Base-by-base conservation (phyloP, 1,140 invertebrate species). In the Ectropis grisescens region DNA sequence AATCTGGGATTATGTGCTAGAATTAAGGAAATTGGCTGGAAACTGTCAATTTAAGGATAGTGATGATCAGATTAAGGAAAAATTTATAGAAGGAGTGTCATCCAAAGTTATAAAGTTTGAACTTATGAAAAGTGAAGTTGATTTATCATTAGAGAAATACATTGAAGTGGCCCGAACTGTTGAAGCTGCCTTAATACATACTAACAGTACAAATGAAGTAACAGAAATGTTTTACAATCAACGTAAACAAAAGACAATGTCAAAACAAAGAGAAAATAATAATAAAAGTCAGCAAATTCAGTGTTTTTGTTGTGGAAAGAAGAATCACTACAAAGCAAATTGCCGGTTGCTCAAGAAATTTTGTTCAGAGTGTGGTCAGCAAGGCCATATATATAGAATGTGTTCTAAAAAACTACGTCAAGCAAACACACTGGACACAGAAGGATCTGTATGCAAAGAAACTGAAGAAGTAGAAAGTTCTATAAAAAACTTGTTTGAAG, bases 381-480 rank as follows among this genome's bases (percentile, higher is more conserved):
- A 38, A 24, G 42, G 42, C 0, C 42, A 46, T 28, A 40, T 46
- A 6, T 46, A 32, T 15, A 46, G 32, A 33, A 46, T 46, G 37
- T 46, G 42, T 19, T 4, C 3, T 3, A 19, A 19, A 19, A 19
- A 19, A 8, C 3, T 4, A 19, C 16, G 8, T 8, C 16, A 19
- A 8, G 8, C 8, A 4, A 19, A 19, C 8, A 8, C 16, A 19
- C 3, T 19, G 16, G 16, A 19, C 8, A 19, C 16, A 19, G 16
- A 19, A 19, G 16, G 8, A 19, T 3, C 3, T 4, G 3, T 8
- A 19, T 3, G 8, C 3, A 8, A 19, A 4, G 8, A 19, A 4
- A 19, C 16, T 4, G 16, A 19, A 8, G 3, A 19, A 8, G 16
- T 8, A 19, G 16, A 19, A 19, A 19, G 16, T 19, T 3, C 3